Evolutionary conservation across 2,113 vertebrate genomes (phyloP).

Genomic region (Chaetorhynchus papuensis): DNA sequence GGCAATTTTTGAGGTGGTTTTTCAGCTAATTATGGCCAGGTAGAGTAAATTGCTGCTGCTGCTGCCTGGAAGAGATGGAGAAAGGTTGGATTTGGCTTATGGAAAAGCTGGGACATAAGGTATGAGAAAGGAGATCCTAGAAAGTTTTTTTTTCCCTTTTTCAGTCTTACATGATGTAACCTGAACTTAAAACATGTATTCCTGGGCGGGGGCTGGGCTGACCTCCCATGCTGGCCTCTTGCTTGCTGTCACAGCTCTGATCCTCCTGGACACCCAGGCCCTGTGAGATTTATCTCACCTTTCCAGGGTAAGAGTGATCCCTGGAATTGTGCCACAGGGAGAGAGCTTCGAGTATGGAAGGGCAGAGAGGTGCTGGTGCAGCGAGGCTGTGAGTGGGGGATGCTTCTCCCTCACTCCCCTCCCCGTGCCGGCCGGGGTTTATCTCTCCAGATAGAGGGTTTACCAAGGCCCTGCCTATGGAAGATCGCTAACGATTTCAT

Average conservation of each 20-base stretch:
- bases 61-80: neutral
- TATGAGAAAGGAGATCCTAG: neutral
- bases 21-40: neutral
- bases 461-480: neutral
- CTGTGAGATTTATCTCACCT: neutral
- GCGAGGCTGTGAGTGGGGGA: accelerated
- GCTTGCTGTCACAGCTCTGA: neutral
- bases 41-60: neutral
- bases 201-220: neutral
- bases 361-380: neutral
- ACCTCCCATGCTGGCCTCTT: neutral
- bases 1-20: neutral
- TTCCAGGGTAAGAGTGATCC: neutral
- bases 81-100: neutral
- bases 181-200: accelerated
- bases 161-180: neutral
- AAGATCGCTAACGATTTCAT: constrained; percentile 11
- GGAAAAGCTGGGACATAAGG: neutral
- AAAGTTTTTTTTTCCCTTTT: accelerated
- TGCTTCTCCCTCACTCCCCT: neutral
- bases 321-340: neutral
- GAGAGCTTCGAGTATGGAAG: neutral
- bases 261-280: neutral
- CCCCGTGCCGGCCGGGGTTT: neutral
- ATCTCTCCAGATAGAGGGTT: neutral